phyloP scores from a whole-genome alignment of 2,888 invertebrate genomes.

The Amblyjoppa fuscipennis region DNA sequence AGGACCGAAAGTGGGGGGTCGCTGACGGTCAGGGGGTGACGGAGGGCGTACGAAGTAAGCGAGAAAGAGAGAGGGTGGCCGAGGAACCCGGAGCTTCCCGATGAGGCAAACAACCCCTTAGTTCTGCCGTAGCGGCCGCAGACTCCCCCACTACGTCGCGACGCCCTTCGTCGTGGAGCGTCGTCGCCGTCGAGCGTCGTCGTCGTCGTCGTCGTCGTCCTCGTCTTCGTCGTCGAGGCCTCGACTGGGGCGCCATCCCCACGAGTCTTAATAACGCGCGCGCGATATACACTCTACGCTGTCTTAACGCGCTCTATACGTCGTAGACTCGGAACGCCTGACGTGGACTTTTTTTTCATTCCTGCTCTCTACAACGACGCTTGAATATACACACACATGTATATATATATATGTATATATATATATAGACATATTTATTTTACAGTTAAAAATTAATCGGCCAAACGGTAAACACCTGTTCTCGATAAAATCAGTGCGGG shows the following conservation, averaged over 20 bases:
- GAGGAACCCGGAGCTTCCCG: conserved; percentile 80
- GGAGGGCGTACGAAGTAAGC: conserved; percentile 60
- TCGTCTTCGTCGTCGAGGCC: conserved; percentile 53
- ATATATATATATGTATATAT: background rate
- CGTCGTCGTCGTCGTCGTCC: conserved; percentile 41
- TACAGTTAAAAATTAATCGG: background rate
- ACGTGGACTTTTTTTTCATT: conserved; percentile 28
- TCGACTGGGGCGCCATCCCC: conserved; percentile 63
- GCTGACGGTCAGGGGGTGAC: conserved; percentile 65
- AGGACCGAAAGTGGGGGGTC: conserved; percentile 74
- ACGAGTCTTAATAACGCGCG: conserved; percentile 33
- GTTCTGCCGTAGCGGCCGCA: conserved; percentile 84
- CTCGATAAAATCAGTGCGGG: background rate
- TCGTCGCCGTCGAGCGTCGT: conserved; percentile 67
- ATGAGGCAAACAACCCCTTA: conserved; percentile 84
- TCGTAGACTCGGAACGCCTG: conserved; percentile 42
- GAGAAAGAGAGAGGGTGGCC: conserved; percentile 69
- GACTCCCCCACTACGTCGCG: conserved; percentile 84
- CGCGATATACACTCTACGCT: conserved; percentile 16
- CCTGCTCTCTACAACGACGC: background rate
- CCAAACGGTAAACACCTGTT: conserved; percentile 1
- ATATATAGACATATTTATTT: background rate
- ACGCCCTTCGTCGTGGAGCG: conserved; percentile 76
- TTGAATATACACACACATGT: too few species aligned
- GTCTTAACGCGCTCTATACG: conserved; percentile 39